These are phyloP conservation scores for Augiades crinisus DNA, from an alignment of 2,888 invertebrate genomes.

Conservation along the genomic window DNA sequence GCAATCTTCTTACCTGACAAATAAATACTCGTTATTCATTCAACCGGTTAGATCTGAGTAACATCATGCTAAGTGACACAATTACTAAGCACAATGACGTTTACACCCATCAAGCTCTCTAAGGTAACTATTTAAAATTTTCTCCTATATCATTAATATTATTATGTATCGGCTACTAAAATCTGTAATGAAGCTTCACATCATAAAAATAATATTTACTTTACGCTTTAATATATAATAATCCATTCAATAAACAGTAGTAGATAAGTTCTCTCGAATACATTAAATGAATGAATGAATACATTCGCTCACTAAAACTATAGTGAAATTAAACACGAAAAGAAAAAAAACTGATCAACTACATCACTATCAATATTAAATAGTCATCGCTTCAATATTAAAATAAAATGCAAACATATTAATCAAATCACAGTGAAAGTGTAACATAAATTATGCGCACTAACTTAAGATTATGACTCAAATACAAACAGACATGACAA, in stretches of 20 bases:
- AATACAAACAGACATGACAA: conserved; percentile 59
- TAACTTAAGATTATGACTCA: conserved; percentile 75
- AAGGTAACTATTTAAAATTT: conserved; percentile 66
- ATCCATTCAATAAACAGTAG: conserved; percentile 27
- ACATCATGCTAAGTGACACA: conserved; percentile 71
- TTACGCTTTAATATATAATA: conserved; percentile 32
- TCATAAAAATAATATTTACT: conserved; percentile 55
- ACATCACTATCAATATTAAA: conserved; percentile 28
- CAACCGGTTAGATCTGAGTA: conserved; percentile 60
- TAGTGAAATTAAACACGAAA: conserved; percentile 34
- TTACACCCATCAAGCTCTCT: conserved; percentile 78
- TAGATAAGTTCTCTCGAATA: conserved; percentile 29
- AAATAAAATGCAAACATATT: conserved; percentile 67
- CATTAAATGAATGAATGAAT: conserved; percentile 31
- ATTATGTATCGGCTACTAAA: conserved; percentile 65
- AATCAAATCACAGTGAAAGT: conserved; percentile 77
- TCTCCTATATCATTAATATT: conserved; percentile 64
- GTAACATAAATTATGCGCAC: conserved; percentile 70
- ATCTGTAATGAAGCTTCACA: conserved; percentile 72
- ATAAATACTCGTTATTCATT: conserved; percentile 36
- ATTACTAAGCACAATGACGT: conserved; percentile 79
- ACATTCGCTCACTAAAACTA: conserved; percentile 34
- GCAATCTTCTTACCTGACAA: conserved; percentile 28
- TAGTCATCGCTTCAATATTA: conserved; percentile 50
- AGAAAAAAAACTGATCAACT: conserved; percentile 33